Evolutionary conservation across 2,113 vertebrate species (phyloP).

Genomic region (Oncorhynchus nerka): DNA sequence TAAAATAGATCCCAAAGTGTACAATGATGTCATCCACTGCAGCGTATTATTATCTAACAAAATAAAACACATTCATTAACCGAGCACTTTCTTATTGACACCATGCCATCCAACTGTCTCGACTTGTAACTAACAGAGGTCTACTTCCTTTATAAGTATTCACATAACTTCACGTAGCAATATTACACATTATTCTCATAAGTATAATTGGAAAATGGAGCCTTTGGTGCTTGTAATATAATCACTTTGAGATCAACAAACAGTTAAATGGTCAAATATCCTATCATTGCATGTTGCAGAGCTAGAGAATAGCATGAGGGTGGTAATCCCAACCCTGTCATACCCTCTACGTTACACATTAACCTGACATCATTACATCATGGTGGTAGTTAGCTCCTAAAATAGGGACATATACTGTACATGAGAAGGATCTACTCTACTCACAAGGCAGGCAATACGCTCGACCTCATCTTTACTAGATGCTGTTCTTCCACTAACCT

Average conservation of each 20-base stretch:
- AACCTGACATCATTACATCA: not conserved
- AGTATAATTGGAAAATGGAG: not conserved
- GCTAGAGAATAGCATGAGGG: not conserved
- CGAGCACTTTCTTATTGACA: constrained; percentile 2
- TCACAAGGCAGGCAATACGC: too few relatives aligned
- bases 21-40: constrained; percentile 27
- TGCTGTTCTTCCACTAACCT: too few relatives aligned
- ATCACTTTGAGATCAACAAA: not conserved
- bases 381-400: not conserved
- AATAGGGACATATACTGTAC: too few relatives aligned
- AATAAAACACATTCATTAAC: constrained; percentile 11
- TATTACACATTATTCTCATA: not conserved
- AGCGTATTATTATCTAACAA: not conserved
- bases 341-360: not conserved
- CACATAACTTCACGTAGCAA: not conserved
- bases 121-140: not conserved
- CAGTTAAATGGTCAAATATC: not conserved
- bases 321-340: constrained; percentile 3
- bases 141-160: not conserved
- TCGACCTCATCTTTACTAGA: too few relatives aligned
- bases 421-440: too few relatives aligned
- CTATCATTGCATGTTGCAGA: not conserved
- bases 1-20: not conserved
- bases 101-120: not conserved
- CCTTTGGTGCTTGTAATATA: not conserved